Evolutionary conservation across 2,113 vertebrate genomes (phyloP), one percentile per base, ranked within the genome.

Genomic region (Anoura caudifer): DNA sequence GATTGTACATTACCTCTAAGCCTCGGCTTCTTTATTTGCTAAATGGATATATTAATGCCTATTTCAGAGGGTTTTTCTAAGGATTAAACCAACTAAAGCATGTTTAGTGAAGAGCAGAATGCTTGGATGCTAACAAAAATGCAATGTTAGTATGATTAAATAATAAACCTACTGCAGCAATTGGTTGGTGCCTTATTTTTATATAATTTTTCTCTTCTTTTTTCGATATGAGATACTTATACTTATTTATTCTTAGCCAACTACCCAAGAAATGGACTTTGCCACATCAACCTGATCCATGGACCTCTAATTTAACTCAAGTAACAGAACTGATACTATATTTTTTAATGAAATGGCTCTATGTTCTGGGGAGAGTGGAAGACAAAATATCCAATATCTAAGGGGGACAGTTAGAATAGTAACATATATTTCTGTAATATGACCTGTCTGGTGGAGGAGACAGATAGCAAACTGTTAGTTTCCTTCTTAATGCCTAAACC

Each of bases 361-460:
- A 17, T 77, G 69, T 93, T 59, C 76, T 22, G 20, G 94, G 93
- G 41, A 96, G 45, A 41, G 77, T 22, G 14, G 86, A 97, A 96
- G 95, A 97, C 92, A 97, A 94, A 96, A 97, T 89, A 96, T 81
- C 97, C 82, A 91, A 82, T 97, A 96, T 95, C 50, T 77, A 92
- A 89, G 31, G 54, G 41, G 88, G 50, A 94, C 95, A 96, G 94
- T 95, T 96, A 90, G 87, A 96, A 94, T 97, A 96, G 95, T 97
- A 77, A 96, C 89, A 94, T 87, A 88, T 22, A 84, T 93, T 97
- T 92, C 84, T 83, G 79, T 87, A 83, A 90, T 95, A 91, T 93
- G 75, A 90, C 43, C 85, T 97, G 82, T 92, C 79, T 86, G 50
- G 70, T 75, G 11, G 85, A 83, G 36, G 82, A 95, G 86, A 96